These are phyloP conservation scores for Melanotaenia parkinsoni DNA, from an alignment of 2,797 vertebrate species.

Conservation along the genomic window DNA sequence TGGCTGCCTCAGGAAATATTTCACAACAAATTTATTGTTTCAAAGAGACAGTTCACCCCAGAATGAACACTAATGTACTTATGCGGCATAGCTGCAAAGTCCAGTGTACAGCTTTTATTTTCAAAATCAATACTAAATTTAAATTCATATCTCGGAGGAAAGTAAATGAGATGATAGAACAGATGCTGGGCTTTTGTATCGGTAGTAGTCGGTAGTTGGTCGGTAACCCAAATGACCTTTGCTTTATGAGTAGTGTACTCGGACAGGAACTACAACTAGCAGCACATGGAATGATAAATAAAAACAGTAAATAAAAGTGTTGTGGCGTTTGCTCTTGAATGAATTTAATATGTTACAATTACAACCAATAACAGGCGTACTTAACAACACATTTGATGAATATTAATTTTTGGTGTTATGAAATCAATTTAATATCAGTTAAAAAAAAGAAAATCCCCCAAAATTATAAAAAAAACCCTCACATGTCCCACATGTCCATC, in stretches of 20 bases:
- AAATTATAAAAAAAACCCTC: conserved; percentile 53
- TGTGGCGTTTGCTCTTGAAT: conserved; percentile 38
- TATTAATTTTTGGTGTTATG: conserved; percentile 62
- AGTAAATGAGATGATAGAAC: neutral
- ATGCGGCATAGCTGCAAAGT: neutral
- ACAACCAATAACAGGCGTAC: conserved; percentile 27
- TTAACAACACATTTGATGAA: conserved; percentile 36
- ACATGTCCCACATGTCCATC: conserved; percentile 42
- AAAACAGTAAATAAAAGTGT: conserved; percentile 25
- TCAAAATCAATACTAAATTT: neutral
- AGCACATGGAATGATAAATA: conserved; percentile 45
- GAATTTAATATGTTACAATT: conserved; percentile 43
- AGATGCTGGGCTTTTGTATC: conserved; percentile 3
- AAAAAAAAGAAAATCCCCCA: conserved; percentile 21
- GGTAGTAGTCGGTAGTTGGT: neutral
- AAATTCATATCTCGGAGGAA: neutral
- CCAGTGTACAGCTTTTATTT: conserved; percentile 18
- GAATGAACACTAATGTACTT: conserved; percentile 15
- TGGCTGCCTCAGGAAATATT: conserved; percentile 13
- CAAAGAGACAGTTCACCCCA: conserved; percentile 29
- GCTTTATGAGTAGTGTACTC: conserved; percentile 33
- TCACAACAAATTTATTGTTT: conserved; percentile 11
- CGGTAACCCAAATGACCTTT: conserved; percentile 22
- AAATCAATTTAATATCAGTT: conserved; percentile 61
- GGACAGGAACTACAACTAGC: conserved; percentile 30